Evolutionary conservation across 2,113 vertebrate genomes (phyloP).

Genomic region (Epinephelus cyanopodus): DNA sequence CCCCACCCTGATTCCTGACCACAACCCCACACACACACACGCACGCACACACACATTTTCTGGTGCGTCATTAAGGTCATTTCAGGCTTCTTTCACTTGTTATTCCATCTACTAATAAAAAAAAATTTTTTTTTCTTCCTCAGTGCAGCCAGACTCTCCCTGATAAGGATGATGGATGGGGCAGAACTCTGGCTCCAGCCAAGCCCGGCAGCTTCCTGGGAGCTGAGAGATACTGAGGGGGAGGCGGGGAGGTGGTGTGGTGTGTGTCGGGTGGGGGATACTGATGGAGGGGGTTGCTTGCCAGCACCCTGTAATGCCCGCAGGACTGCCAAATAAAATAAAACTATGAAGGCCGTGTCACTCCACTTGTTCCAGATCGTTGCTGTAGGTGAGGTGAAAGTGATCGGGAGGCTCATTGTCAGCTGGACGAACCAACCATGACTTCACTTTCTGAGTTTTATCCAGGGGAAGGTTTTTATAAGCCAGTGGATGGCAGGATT

Average conservation of each 20-base stretch:
- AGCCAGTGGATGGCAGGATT: not conserved
- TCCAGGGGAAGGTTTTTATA: not conserved
- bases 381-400: not conserved
- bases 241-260: not conserved
- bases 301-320: not conserved
- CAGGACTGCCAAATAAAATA: constrained; percentile 32
- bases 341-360: not conserved
- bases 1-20: not conserved
- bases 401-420: not conserved
- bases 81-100: not conserved
- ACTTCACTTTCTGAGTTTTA: not conserved
- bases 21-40: not conserved
- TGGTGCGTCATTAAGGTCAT: not conserved
- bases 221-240: constrained; percentile 80
- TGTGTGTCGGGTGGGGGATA: not conserved
- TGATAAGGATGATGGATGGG: constrained; percentile 97
- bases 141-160: constrained; percentile 82
- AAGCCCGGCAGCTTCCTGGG: constrained; percentile 88
- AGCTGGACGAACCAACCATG: not conserved
- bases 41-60: not conserved
- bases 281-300: not conserved
- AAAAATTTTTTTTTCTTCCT: constrained; percentile 27
- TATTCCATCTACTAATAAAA: constrained; percentile 8
- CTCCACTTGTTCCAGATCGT: not conserved
- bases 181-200: constrained; percentile 91